Evolutionary conservation across 2,888 invertebrate species (phyloP).

Genomic region (Lycophotia porphyrea): DNA sequence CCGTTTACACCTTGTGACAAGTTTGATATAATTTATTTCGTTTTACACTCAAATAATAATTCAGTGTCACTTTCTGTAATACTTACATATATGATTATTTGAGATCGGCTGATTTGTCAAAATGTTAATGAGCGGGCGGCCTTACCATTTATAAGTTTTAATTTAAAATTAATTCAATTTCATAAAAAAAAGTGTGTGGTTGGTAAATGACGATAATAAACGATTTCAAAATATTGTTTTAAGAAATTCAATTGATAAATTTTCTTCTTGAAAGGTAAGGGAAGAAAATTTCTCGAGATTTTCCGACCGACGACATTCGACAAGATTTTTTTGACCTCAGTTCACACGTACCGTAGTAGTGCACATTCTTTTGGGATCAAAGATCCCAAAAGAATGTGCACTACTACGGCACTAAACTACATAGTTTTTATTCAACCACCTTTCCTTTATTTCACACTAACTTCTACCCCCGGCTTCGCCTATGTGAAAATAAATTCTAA

Average conservation of each 20-base stretch:
- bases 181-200: too few relatives aligned
- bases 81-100: neutral
- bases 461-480: too few relatives aligned
- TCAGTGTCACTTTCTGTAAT: slow-evolving; percentile 23
- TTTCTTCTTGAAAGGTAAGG: too few relatives aligned
- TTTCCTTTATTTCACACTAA: neutral
- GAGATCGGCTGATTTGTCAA: slow-evolving; percentile 27
- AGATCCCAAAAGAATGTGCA: neutral
- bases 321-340: too few relatives aligned
- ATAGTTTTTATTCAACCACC: neutral
- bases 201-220: neutral
- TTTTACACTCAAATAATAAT: neutral
- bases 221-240: neutral
- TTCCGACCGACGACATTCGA: too few relatives aligned
- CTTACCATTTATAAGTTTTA: slow-evolving; percentile 42
- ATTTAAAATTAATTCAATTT: slow-evolving; percentile 22
- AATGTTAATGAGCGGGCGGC: slow-evolving; percentile 30
- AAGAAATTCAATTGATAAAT: neutral
- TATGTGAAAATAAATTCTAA: too few relatives aligned
- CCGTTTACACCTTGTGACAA: neutral
- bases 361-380: too few relatives aligned
- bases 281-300: too few relatives aligned
- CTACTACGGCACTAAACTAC: neutral
- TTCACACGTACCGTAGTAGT: too few relatives aligned
- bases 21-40: neutral